A percentile compares a stretch with the other conserved stretches of the same genome.
Conservation (phyloP, 2,888 invertebrate species). For the Lacanobia wlatinum region DNA sequence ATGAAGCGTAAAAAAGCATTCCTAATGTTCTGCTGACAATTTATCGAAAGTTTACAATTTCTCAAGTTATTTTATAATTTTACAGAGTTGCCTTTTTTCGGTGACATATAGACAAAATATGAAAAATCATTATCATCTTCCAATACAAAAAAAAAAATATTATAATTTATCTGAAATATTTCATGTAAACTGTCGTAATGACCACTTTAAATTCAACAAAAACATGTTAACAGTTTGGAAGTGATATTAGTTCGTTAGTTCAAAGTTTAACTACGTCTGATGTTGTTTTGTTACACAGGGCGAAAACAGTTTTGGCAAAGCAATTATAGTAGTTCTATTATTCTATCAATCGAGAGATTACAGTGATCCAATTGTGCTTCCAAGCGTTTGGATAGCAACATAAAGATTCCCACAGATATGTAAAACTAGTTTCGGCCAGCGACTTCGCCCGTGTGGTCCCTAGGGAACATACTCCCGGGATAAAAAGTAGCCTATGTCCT, state of each 20-base stretch:
- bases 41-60: too few species aligned
- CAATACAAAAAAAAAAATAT: too few species aligned
- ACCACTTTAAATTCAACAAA: constrained; percentile 10
- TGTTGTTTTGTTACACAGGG: not conserved
- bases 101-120: too few species aligned
- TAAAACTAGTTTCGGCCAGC: too few species aligned
- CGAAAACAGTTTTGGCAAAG: constrained; percentile 14
- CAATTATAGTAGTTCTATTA: constrained; percentile 20
- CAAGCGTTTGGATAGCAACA: not conserved
- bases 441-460: too few species aligned
- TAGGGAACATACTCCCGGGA: too few species aligned
- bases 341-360: constrained; percentile 29
- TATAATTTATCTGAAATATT: not conserved
- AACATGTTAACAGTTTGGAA: not conserved
- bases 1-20: too few species aligned
- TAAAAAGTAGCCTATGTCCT: too few species aligned
- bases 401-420: not conserved
- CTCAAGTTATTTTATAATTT: too few species aligned
- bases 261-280: constrained; percentile 2
- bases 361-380: constrained; percentile 3
- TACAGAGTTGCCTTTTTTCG: too few species aligned
- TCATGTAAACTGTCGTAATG: not conserved
- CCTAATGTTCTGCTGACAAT: too few species aligned
- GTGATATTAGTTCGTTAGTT: not conserved
- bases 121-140: too few species aligned